Evolutionary conservation across 2,113 vertebrate genomes (phyloP).

Genomic region (Cyanistes caeruleus): DNA sequence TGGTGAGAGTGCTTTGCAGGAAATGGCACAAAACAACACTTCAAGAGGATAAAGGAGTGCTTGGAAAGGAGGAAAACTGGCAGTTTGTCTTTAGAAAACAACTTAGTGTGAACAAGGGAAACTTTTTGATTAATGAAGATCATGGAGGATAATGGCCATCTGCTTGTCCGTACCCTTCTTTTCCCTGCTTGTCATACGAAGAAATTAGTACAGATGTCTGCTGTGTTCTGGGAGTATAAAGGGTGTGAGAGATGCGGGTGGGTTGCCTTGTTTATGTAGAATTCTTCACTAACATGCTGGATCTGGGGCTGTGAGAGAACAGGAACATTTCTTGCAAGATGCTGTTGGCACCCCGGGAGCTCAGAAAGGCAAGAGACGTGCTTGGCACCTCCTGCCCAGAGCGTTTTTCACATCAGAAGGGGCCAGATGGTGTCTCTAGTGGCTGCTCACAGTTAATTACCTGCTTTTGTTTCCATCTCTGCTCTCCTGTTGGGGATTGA

Average conservation of each 20-base stretch:
- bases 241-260: not conserved
- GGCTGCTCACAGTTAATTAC: not conserved
- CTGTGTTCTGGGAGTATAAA: not conserved
- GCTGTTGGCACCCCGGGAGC: not conserved
- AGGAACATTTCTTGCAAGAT: not conserved
- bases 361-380: not conserved
- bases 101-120: not conserved
- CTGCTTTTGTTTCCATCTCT: conserved; percentile 10
- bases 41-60: not conserved
- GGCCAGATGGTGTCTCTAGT: conserved; percentile 8
- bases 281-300: not conserved
- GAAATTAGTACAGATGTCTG: not conserved
- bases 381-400: not conserved
- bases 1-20: not conserved
- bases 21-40: not conserved
- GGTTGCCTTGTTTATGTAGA: not conserved
- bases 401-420: not conserved
- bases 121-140: not conserved
- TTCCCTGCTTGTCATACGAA: not conserved
- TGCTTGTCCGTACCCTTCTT: not conserved
- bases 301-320: not conserved
- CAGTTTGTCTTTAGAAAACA: not conserved
- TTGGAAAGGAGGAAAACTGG: not conserved
- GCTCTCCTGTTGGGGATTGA: not conserved
- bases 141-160: not conserved